These are phyloP conservation scores for Bubalus kerabau DNA, from an alignment of 2,113 vertebrate species.

Conservation along the genomic window DNA sequence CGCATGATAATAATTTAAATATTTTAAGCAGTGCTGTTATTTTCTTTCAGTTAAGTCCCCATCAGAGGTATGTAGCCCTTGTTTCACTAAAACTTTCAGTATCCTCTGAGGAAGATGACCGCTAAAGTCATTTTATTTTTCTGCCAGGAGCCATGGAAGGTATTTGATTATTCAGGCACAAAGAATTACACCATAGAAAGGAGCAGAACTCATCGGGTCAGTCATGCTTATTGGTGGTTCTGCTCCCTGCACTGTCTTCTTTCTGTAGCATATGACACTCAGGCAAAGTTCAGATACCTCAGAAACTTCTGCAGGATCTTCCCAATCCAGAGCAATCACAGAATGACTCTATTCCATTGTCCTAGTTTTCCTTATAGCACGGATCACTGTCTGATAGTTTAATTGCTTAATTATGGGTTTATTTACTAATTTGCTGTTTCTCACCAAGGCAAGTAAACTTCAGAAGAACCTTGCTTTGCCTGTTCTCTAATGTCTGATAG, in stretches of 20 bases:
- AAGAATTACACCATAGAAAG: background rate
- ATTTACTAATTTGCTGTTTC: background rate
- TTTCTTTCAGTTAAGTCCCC: background rate
- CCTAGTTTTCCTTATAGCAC: background rate
- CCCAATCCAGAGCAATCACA: background rate
- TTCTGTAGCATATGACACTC: background rate
- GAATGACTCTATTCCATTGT: background rate
- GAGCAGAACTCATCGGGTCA: background rate
- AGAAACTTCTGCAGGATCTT: background rate
- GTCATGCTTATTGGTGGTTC: background rate
- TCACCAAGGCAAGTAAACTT: background rate
- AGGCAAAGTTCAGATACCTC: background rate
- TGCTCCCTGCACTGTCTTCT: background rate
- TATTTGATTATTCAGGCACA: background rate
- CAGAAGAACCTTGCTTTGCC: background rate
- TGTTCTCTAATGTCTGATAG: background rate
- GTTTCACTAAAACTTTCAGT: background rate
- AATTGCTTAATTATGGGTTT: background rate
- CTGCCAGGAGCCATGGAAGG: background rate
- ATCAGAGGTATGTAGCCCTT: background rate
- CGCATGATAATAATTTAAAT: background rate
- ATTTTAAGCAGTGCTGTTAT: background rate
- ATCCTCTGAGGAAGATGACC: background rate
- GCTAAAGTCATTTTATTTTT: background rate
- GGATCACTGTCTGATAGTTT: background rate